Conservation (phyloP, 2,797 vertebrate genomes). For the Hippocampus kuda region DNA sequence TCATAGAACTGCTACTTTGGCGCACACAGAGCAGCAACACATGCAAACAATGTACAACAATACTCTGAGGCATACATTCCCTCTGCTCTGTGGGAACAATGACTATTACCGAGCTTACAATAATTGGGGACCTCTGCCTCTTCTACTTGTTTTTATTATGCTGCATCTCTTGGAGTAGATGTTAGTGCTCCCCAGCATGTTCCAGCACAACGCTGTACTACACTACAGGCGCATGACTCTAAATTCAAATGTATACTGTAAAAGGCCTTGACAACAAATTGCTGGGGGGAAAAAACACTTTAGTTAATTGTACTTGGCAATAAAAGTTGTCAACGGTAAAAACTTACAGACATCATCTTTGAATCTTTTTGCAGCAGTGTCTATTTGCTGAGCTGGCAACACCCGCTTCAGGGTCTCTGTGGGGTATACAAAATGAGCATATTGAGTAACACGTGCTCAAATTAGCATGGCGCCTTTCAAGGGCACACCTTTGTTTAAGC, state of each 20-base stretch:
- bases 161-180: no score
- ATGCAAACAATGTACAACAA: no score
- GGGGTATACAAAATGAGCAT: background rate
- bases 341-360: slow-evolving; percentile 59
- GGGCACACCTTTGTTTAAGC: slow-evolving; percentile 39
- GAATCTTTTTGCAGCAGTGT: slow-evolving; percentile 58
- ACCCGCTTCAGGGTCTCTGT: slow-evolving; percentile 62
- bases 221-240: background rate
- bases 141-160: no score
- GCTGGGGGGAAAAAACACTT: background rate
- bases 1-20: no score
- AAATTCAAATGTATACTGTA: no score
- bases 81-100: no score
- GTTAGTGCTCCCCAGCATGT: no score
- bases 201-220: background rate
- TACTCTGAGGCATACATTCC: no score
- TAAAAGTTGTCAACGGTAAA: background rate
- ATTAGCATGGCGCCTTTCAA: background rate
- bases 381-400: slow-evolving; percentile 51
- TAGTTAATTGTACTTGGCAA: background rate
- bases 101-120: no score
- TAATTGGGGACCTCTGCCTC: no score
- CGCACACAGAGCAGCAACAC: no score
- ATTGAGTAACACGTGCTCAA: background rate
- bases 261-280: background rate